Evolutionary conservation across 2,113 vertebrate species (phyloP).

Genomic region (Condylura cristata): DNA sequence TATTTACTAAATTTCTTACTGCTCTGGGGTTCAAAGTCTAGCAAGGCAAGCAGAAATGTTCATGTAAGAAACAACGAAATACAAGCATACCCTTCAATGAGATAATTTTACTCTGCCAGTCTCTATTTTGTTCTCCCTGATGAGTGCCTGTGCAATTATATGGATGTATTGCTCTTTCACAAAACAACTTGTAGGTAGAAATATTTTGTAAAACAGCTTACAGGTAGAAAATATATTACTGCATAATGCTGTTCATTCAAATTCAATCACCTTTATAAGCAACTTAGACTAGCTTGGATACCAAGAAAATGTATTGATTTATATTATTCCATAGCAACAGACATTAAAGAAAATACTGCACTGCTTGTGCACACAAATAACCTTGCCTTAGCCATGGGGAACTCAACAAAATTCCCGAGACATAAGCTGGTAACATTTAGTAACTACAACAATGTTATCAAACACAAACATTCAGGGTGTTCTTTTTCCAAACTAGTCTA

Average conservation of each 20-base stretch:
- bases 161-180: background rate
- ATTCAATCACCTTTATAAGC: background rate
- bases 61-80: background rate
- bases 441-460: slow-evolving; percentile 66
- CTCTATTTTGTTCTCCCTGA: background rate
- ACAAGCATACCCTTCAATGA: background rate
- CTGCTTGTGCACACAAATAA: background rate
- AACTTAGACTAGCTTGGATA: background rate
- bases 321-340: background rate
- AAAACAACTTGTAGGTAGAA: background rate
- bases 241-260: background rate
- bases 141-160: background rate
- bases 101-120: background rate
- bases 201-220: background rate
- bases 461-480: slow-evolving; percentile 57
- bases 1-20: background rate
- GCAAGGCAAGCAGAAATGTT: background rate
- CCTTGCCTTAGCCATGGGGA: background rate
- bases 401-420: slow-evolving; percentile 52
- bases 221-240: background rate
- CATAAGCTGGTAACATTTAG: slow-evolving; percentile 34
- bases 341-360: background rate
- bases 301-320: background rate
- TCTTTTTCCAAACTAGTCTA: slow-evolving; percentile 40
- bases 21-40: background rate